Conservation (phyloP, 2,888 invertebrate genomes). For the Xiphydria camelus region DNA sequence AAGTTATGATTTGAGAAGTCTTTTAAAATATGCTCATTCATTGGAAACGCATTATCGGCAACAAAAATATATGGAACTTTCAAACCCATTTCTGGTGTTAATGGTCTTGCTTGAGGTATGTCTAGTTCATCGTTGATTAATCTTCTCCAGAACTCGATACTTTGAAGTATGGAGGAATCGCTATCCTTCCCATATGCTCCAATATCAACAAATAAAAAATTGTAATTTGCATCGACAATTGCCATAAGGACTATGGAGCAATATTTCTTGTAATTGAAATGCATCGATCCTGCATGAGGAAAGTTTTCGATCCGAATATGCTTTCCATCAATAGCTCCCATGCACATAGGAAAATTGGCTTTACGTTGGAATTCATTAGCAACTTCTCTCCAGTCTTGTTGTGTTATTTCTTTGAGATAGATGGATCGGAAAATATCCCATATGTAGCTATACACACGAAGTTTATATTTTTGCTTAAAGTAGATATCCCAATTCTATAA, state of each 20-base stretch:
- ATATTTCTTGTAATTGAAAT: slow-evolving; percentile 26
- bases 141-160: no score
- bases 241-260: slow-evolving; percentile 28
- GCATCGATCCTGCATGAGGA: slow-evolving; percentile 23
- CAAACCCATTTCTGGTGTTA: slow-evolving; percentile 18
- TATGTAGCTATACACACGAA: slow-evolving; percentile 22
- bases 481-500: no score
- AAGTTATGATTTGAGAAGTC: no score
- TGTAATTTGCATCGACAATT: slow-evolving; percentile 28
- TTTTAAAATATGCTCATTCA: no score
- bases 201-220: no score
- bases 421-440: slow-evolving; percentile 25
- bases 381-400: slow-evolving; percentile 22
- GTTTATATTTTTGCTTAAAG: no score
- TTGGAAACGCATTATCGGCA: no score
- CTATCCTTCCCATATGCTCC: no score
- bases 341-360: slow-evolving; percentile 21
- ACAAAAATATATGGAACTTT: slow-evolving; percentile 15
- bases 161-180: no score
- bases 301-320: slow-evolving; percentile 28
- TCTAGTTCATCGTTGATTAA: slow-evolving; percentile 14
- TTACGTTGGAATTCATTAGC: slow-evolving; percentile 24
- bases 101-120: slow-evolving; percentile 20
- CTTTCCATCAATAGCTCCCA: slow-evolving; percentile 22
- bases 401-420: slow-evolving; percentile 22